Conservation (phyloP, 2,888 invertebrate genomes). For the Halocaridina rubra region DNA sequence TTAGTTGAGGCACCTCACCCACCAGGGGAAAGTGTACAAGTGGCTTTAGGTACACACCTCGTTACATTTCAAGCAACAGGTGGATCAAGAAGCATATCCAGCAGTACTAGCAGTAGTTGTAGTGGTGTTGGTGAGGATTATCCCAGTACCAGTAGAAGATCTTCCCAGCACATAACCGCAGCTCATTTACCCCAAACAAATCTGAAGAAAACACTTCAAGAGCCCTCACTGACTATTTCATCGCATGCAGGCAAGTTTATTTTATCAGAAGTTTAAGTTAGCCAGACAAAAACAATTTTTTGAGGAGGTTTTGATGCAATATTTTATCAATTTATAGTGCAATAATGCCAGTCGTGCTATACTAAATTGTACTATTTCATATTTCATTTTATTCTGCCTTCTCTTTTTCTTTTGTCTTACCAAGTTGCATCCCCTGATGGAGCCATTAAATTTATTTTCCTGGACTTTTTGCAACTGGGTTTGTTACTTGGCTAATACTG, state of each 20-base stretch:
- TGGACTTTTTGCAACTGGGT: no score
- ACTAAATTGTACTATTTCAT: no score
- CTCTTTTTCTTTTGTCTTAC: no score
- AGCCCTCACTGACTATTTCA: conserved; percentile 17
- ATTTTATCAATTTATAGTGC: no score
- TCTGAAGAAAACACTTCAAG: conserved; percentile 14
- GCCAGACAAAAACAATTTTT: no score
- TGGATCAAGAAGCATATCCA: neutral
- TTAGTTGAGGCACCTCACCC: neutral
- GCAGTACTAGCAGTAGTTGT: neutral
- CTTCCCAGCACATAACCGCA: neutral
- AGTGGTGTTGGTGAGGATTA: neutral
- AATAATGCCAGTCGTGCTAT: no score
- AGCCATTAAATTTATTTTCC: no score
- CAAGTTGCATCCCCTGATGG: no score
- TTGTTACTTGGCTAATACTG: no score
- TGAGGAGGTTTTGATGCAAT: no score
- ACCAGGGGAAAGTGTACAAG: neutral
- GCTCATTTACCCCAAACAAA: conserved; percentile 11
- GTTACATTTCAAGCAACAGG: conserved; percentile 24
- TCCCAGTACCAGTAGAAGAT: neutral
- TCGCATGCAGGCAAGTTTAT: conserved; percentile 8
- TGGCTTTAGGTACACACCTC: neutral
- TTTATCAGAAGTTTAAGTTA: no score
- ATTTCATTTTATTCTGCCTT: no score